Percentiles rank a stretch among this genome's conserved stretches.
phyloP scores from a whole-genome alignment of 2,113 vertebrate genomes.

The Eclectus roratus region DNA sequence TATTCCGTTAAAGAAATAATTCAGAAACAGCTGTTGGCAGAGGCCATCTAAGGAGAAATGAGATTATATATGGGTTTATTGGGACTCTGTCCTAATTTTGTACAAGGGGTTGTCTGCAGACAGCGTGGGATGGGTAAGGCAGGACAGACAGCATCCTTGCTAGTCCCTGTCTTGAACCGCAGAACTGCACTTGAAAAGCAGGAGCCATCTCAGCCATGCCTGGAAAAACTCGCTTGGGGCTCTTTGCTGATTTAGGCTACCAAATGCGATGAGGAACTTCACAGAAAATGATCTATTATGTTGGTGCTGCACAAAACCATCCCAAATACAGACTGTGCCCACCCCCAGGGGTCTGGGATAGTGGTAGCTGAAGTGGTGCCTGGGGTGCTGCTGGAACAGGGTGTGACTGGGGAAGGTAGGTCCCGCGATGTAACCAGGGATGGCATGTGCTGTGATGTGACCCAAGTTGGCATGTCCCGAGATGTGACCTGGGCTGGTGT shows the following conservation, averaged over 20 bases:
- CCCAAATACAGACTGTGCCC: neutral
- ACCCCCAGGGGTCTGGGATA: rapidly evolving
- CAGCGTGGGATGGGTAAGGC: rapidly evolving
- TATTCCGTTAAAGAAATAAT: neutral
- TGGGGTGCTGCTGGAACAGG: rapidly evolving
- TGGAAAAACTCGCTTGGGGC: rapidly evolving
- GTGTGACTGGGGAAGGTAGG: neutral
- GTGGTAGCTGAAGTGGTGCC: rapidly evolving
- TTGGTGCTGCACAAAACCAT: neutral
- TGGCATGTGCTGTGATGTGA: neutral
- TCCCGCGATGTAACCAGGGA: neutral
- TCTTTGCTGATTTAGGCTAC: neutral
- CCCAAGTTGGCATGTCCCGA: neutral
- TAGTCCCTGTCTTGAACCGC: rapidly evolving
- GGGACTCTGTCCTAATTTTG: neutral
- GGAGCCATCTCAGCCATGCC: neutral
- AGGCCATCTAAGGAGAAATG: neutral
- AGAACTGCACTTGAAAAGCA: neutral
- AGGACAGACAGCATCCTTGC: neutral
- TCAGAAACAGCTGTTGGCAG: neutral
- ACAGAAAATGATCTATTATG: neutral
- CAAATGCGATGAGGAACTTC: rapidly evolving
- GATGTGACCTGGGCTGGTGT: neutral
- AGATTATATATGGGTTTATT: neutral
- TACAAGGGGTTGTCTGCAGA: neutral